Evolutionary conservation across 2,888 invertebrate species (phyloP).

Genomic region (Xanthostigma xanthostigma): DNA sequence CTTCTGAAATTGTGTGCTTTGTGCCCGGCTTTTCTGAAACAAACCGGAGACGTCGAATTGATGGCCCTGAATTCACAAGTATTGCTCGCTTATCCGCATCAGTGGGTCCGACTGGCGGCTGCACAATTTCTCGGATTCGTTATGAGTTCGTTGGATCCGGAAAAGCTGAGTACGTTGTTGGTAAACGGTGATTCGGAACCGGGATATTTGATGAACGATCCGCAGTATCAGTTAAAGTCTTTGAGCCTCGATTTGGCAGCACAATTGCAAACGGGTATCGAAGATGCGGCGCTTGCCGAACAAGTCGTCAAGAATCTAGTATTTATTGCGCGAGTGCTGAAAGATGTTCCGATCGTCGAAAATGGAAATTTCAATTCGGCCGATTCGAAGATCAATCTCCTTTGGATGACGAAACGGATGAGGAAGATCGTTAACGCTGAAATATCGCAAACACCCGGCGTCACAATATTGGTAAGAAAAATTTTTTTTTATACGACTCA

Average conservation of each 20-base stretch:
- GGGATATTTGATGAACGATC: constrained; percentile 40
- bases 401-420: constrained; percentile 62
- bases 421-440: constrained; percentile 65
- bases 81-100: constrained; percentile 65
- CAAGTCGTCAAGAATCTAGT: constrained; percentile 57
- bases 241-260: constrained; percentile 60
- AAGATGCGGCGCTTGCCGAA: constrained; percentile 58
- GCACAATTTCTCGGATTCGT: constrained; percentile 62
- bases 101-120: constrained; percentile 70
- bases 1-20: constrained; percentile 49
- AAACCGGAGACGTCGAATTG: constrained; percentile 36
- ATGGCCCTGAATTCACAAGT: constrained; percentile 51
- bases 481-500: not conserved
- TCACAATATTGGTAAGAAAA: constrained; percentile 49
- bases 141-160: constrained; percentile 44
- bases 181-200: constrained; percentile 19
- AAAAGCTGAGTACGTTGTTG: constrained; percentile 38
- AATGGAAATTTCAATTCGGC: not conserved
- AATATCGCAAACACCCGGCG: constrained; percentile 53
- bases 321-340: constrained; percentile 51
- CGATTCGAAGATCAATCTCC: constrained; percentile 37
- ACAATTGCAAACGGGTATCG: constrained; percentile 48
- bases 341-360: constrained; percentile 29
- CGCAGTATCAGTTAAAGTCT: constrained; percentile 44
- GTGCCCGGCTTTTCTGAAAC: constrained; percentile 43